phyloP scores from a whole-genome alignment of 2,797 vertebrate species.

The Pseudochirops corinnae region DNA sequence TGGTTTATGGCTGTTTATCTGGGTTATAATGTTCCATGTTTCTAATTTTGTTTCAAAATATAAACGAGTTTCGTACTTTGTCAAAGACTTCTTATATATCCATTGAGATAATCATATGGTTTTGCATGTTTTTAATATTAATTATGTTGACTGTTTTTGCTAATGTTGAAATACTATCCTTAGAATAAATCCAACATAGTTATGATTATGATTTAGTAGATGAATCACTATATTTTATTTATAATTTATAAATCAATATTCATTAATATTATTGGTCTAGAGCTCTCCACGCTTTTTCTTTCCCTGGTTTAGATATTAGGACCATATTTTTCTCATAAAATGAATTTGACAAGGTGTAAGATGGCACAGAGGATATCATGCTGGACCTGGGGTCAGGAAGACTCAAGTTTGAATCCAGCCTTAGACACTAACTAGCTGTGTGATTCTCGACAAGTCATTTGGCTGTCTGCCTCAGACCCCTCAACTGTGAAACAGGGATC shows the following conservation, averaged over 20 bases:
- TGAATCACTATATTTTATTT: neutral
- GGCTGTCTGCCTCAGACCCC: neutral
- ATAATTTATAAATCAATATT: neutral
- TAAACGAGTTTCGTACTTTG: neutral
- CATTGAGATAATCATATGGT: neutral
- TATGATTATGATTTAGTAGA: neutral
- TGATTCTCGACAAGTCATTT: neutral
- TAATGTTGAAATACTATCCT: neutral
- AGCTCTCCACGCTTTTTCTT: neutral
- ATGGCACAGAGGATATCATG: neutral
- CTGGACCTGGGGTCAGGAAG: neutral
- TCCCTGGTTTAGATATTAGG: neutral
- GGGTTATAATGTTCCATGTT: neutral
- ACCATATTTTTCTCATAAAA: neutral
- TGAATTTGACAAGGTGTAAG: neutral
- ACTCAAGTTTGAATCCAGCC: neutral
- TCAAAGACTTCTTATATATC: neutral
- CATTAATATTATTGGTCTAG: neutral
- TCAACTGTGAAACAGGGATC: neutral
- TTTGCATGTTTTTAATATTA: neutral
- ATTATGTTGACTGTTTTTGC: neutral
- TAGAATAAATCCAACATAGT: neutral
- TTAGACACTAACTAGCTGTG: neutral
- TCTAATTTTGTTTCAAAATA: neutral
- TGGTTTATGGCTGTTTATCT: neutral